phyloP scores from a whole-genome alignment of 2,888 invertebrate genomes.

The Lasioglossum malachurum region DNA sequence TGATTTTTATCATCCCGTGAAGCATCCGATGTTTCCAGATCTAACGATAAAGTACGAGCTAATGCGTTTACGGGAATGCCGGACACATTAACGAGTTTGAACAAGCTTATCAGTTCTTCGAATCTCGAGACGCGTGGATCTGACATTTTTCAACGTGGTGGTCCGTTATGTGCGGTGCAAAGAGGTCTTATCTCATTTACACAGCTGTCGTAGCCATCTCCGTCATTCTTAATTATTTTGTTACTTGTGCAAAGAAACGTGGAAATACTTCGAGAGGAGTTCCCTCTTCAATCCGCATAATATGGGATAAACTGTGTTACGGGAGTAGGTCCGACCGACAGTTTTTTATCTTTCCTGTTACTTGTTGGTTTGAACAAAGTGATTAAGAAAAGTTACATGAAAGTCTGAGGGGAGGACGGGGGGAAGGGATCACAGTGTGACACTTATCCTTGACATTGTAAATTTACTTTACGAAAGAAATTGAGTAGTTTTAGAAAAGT shows the following conservation, averaged over 20 bases:
- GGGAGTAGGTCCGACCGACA: too few species aligned
- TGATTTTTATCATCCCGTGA: conserved; percentile 6
- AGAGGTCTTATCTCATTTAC: neutral
- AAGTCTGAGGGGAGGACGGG: too few species aligned
- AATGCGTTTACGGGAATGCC: conserved; percentile 3
- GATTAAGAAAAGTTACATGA: too few species aligned
- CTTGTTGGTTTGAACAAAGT: too few species aligned
- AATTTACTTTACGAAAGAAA: neutral
- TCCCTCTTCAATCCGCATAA: too few species aligned
- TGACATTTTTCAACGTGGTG: neutral
- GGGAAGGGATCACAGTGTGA: too few species aligned
- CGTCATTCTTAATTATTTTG: neutral
- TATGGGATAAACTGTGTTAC: too few species aligned
- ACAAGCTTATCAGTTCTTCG: conserved; percentile 36
- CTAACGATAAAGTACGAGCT: conserved; percentile 24
- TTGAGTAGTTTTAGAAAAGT: too few species aligned
- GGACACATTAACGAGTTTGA: conserved; percentile 26
- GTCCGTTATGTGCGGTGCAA: neutral
- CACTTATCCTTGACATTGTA: neutral
- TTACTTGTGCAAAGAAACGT: neutral
- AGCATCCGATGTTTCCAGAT: conserved; percentile 19
- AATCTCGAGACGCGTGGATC: conserved; percentile 4
- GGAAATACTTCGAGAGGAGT: neutral
- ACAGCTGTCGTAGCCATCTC: neutral
- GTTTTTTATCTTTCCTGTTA: too few species aligned